Evolutionary conservation across 2,888 invertebrate genomes (phyloP).

Genomic region (Hemaris fuciformis): DNA sequence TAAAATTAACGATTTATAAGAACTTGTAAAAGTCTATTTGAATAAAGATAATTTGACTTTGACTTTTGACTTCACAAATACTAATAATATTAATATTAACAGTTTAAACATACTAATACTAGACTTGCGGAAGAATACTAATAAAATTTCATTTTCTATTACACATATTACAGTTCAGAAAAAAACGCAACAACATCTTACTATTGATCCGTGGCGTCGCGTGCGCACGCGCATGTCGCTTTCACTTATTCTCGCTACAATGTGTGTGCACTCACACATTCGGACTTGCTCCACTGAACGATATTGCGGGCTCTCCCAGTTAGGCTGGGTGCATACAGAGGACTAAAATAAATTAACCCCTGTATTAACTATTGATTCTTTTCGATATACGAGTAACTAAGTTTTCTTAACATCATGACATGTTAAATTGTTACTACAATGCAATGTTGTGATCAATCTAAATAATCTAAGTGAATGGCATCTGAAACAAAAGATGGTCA

Average conservation of each 20-base stretch:
- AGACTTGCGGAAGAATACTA: neutral
- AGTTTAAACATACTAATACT: neutral
- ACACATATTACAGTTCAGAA: neutral
- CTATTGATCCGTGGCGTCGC: constrained; percentile 22
- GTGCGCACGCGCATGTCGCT: constrained; percentile 32
- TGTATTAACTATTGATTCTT: no score
- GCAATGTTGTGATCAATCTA: no score
- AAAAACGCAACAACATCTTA: neutral
- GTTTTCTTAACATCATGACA: no score
- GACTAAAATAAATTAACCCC: neutral
- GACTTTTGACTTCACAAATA: no score
- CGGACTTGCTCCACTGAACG: constrained; percentile 47
- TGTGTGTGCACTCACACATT: constrained; percentile 18
- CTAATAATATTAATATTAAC: no score
- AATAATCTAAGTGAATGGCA: no score
- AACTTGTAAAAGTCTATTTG: no score
- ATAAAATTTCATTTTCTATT: constrained; percentile 1
- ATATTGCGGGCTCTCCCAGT: constrained; percentile 36
- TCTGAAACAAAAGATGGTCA: no score
- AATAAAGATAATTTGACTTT: no score
- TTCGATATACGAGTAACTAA: no score
- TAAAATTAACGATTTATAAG: no score
- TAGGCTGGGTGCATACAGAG: neutral
- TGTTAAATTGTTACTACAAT: no score
- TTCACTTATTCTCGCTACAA: constrained; percentile 41